phyloP scores from a whole-genome alignment of 1,140 invertebrate genomes.

The Apis laboriosa region DNA sequence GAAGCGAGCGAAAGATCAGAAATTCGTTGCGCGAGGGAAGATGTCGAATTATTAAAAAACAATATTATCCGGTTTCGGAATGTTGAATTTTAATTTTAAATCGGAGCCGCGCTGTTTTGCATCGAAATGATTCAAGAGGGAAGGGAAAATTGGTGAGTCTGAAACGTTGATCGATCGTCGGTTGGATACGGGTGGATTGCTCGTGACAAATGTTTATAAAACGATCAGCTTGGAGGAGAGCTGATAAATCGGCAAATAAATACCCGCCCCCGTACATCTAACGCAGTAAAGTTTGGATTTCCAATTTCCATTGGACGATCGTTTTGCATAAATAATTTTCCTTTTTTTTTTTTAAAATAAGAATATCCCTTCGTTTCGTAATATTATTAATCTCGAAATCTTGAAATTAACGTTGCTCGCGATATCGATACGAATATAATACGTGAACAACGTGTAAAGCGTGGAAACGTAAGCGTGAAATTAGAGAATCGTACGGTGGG shows the following conservation, averaged over 20 bases:
- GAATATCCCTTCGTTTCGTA: too few species aligned
- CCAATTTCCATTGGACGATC: neutral
- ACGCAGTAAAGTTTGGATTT: too few species aligned
- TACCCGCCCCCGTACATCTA: constrained; percentile 7
- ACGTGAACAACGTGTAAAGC: neutral
- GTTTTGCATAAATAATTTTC: neutral
- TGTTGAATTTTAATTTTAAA: constrained; percentile 13
- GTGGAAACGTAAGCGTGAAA: constrained; percentile 1
- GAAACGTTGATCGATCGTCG: constrained; percentile 57
- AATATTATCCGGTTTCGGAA: neutral
- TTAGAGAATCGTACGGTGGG: constrained; percentile 19
- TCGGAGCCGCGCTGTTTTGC: constrained; percentile 4
- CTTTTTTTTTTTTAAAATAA: neutral
- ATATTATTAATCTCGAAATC: neutral
- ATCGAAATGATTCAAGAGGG: constrained; percentile 14
- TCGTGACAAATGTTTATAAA: constrained; percentile 65
- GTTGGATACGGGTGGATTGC: constrained; percentile 45
- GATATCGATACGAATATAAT: neutral
- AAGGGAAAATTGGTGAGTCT: constrained; percentile 9
- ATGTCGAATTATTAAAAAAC: neutral
- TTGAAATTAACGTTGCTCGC: too few species aligned
- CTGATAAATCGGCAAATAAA: constrained; percentile 58
- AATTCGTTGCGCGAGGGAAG: too few species aligned
- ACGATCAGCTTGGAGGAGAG: constrained; percentile 45
- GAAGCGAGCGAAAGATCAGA: neutral